Percentiles rank a stretch among this genome's conserved stretches.
phyloP scores from a whole-genome alignment of 2,113 vertebrate genomes.

The Tachuris rubrigastra region DNA sequence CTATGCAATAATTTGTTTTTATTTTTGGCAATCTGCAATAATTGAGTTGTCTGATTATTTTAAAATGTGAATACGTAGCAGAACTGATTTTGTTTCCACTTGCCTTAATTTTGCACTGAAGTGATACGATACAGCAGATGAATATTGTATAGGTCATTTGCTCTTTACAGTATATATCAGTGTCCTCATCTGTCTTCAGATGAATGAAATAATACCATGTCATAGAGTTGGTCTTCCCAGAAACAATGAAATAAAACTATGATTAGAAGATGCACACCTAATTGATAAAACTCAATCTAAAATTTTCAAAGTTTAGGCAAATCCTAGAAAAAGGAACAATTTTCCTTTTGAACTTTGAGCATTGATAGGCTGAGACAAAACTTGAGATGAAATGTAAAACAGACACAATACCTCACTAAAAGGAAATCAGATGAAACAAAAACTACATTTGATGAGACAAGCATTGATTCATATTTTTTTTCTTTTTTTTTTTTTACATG shows the following conservation, averaged over 20 bases:
- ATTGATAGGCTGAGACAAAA: neutral
- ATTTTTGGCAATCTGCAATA: neutral
- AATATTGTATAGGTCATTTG: neutral
- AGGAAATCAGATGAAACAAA: neutral
- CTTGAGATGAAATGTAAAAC: neutral
- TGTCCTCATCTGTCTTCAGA: neutral
- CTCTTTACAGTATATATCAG: neutral
- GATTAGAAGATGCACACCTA: neutral
- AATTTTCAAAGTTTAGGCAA: neutral
- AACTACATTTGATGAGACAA: neutral
- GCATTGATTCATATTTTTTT: neutral
- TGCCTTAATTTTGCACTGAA: neutral
- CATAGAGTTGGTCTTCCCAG: neutral
- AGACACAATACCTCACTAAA: neutral
- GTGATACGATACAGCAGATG: neutral
- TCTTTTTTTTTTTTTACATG: neutral
- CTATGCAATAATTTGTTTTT: neutral
- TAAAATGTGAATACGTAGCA: neutral
- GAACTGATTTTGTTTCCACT: neutral
- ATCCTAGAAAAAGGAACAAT: neutral
- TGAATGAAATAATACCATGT: neutral
- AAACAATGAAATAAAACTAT: neutral
- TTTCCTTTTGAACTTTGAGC: neutral
- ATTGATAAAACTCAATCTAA: neutral
- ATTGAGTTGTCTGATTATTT: neutral